Evolutionary conservation across 2,113 vertebrate genomes (phyloP).

Genomic region (Tychaedon coryphoeus): DNA sequence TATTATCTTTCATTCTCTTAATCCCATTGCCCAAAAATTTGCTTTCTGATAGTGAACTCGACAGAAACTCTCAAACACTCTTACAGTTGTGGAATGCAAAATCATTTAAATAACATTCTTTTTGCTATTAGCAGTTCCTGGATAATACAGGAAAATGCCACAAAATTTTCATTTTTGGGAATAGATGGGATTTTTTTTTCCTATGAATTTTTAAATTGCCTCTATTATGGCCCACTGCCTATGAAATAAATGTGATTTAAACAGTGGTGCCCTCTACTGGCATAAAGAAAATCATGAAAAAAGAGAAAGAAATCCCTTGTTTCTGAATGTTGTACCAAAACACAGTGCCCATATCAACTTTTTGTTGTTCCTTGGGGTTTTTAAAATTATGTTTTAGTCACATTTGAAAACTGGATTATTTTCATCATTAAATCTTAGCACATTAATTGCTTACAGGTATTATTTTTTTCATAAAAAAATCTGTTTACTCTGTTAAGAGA

Average conservation of each 20-base stretch:
- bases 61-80: not conserved
- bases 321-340: not conserved
- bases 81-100: not conserved
- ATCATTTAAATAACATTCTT: not conserved
- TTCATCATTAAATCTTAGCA: not conserved
- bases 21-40: not conserved
- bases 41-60: not conserved
- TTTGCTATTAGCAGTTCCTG: not conserved
- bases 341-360: not conserved
- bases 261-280: slow-evolving; percentile 68
- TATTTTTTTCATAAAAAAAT: not conserved
- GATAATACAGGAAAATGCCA: not conserved
- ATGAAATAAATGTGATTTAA: slow-evolving; percentile 49
- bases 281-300: not conserved
- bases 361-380: not conserved
- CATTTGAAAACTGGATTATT: not conserved
- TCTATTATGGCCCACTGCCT: not conserved
- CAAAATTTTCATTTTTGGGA: not conserved
- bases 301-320: not conserved
- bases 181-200: not conserved
- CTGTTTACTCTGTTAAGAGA: not conserved
- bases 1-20: not conserved
- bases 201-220: not conserved
- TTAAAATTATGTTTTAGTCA: not conserved
- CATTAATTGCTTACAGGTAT: not conserved